Base-by-base conservation (phyloP, 1,140 invertebrate species). In the Cotesia glomerata region DNA sequence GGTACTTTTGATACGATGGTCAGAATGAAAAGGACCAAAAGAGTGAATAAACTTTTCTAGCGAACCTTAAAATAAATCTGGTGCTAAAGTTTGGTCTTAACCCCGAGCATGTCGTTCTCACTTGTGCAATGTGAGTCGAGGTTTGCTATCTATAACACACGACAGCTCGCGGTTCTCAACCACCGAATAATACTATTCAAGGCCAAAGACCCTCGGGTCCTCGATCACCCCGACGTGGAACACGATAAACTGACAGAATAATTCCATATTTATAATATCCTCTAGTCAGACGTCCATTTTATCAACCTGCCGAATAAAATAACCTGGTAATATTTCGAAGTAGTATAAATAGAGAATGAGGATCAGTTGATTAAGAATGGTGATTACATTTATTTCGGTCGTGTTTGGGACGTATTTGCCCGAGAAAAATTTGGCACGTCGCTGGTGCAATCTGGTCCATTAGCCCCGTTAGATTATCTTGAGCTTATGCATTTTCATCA, bases 321-420 rank as follows among this genome's bases (percentile, higher is more conserved):
- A 18, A 56, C 14, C 52, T 18, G 14, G 52, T 13, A 56, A 56
- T 18, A 56, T 14, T 13, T 56, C n/a, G 5, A 56, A 63, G 16
- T 52, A 26, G 18, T 18, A 61, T 69, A 74, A 74, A 78, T 79
- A 77, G 79, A 83, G 66, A 68, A 71, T 45, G 68, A 71, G 69
- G 71, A 78, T 82, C 80, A 72, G 72, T 78, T 80, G 80, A 84
- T 85, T 85, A 85, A 84, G 80, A 85, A 76, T 84, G 75, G 76
- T 81, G 80, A 85, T 86, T 84, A 84, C 80, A 84, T 85, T 86
- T 86, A 86, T 86, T 85, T 72, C 85, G 65, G 65, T 67, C 65
- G 65, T 75, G 76, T 81, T 82, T 74, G 80, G 78, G 78, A 78
- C 76, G 83, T 83, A 83, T 78, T 80, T 45, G 71, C 66, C 45